These are phyloP conservation scores for Apocheima hispidaria DNA, from an alignment of 2,888 invertebrate genomes.

Conservation along the genomic window DNA sequence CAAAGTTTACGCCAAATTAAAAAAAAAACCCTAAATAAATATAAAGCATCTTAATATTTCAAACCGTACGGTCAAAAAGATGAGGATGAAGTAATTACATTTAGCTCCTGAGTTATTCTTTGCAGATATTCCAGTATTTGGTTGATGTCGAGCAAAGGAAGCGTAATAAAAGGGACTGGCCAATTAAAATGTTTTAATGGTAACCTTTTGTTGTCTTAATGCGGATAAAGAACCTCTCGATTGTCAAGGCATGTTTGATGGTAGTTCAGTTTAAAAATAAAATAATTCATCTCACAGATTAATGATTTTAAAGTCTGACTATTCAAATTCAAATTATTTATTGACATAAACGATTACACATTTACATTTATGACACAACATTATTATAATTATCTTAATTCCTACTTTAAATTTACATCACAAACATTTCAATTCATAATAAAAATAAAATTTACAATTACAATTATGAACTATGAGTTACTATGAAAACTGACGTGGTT, in stretches of 20 bases:
- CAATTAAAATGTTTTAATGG: constrained; percentile 23
- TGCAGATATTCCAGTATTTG: constrained; percentile 4
- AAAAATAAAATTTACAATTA: no score
- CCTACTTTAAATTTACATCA: no score
- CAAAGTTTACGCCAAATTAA: no score
- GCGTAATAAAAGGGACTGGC: constrained; percentile 10
- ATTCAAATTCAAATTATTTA: no score
- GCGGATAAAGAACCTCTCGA: background rate
- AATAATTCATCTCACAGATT: background rate
- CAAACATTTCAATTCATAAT: no score
- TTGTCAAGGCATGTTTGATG: background rate
- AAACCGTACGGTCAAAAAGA: constrained; percentile 2
- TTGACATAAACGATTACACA: no score
- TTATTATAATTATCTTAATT: no score
- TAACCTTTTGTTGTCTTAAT: constrained; percentile 7
- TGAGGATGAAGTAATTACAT: background rate
- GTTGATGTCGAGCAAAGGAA: constrained; percentile 9
- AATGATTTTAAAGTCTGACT: background rate
- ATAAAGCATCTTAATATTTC: background rate
- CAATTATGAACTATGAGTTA: no score
- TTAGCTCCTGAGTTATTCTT: constrained; percentile 3
- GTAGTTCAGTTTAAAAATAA: background rate
- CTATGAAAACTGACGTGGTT: no score
- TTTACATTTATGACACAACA: no score
- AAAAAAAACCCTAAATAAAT: background rate